phyloP scores from a whole-genome alignment of 1,140 invertebrate genomes.

The Drosophila auraria region DNA sequence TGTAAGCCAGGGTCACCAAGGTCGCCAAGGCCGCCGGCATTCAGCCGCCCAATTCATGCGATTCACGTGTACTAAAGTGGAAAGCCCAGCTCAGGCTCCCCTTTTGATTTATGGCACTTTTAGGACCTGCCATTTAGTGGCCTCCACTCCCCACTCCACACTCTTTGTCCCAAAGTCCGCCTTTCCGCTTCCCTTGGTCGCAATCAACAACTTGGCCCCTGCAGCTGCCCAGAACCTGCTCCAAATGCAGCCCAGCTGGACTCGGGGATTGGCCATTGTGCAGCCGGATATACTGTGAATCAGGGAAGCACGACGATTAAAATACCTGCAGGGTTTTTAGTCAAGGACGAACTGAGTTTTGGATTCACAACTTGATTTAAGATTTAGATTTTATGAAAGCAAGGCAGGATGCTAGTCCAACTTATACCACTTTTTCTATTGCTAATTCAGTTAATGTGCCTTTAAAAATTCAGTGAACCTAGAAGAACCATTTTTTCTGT shows the following conservation, averaged over 20 bases:
- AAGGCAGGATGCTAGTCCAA: too few relatives aligned
- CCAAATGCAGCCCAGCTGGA: constrained; percentile 26
- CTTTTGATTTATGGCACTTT: constrained; percentile 61
- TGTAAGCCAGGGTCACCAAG: constrained; percentile 84
- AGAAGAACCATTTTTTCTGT: background rate
- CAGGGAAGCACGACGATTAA: constrained; percentile 21
- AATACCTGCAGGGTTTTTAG: constrained; percentile 7
- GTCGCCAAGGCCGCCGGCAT: constrained; percentile 42
- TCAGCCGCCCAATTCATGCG: constrained; percentile 49
- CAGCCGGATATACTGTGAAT: constrained; percentile 22
- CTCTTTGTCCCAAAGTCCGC: constrained; percentile 27
- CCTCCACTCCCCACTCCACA: constrained; percentile 14
- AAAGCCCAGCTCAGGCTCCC: constrained; percentile 28
- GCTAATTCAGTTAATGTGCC: too few relatives aligned
- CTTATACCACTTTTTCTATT: too few relatives aligned
- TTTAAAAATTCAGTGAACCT: constrained; percentile 2
- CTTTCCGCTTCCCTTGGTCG: constrained; percentile 51
- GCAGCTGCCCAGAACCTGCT: constrained; percentile 46
- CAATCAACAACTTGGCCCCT: constrained; percentile 41
- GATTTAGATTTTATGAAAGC: background rate
- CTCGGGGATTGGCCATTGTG: constrained; percentile 19
- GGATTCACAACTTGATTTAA: background rate
- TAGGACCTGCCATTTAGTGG: constrained; percentile 43
- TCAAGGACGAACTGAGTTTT: background rate
- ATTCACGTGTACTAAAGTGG: constrained; percentile 57